phyloP scores from a whole-genome alignment of 2,888 invertebrate genomes.

The Tipula confusa region DNA sequence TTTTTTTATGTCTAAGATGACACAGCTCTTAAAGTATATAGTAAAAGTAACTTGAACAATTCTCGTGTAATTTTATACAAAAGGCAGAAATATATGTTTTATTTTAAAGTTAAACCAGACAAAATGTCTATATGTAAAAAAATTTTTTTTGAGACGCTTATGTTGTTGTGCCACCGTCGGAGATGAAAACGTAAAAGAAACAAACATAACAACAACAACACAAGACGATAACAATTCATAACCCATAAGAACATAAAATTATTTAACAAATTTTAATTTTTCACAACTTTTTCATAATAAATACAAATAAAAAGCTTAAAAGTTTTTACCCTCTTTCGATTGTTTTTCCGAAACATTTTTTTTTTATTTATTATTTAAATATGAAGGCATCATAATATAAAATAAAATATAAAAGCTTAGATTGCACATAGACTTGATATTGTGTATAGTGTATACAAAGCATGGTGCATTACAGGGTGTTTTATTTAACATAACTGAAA shows the following conservation, averaged over 20 bases:
- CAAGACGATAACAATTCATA: neutral
- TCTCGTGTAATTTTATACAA: neutral
- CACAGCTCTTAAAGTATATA: neutral
- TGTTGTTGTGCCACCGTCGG: neutral
- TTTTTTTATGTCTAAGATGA: neutral
- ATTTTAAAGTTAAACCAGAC: neutral
- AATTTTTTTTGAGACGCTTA: neutral
- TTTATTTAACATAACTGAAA: too few species aligned
- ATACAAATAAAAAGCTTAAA: constrained; percentile 20
- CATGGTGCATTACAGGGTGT: too few species aligned
- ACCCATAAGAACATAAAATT: neutral
- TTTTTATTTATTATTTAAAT: constrained; percentile 12
- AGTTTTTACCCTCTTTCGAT: constrained; percentile 15
- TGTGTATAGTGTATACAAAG: too few species aligned
- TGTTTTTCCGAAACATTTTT: neutral
- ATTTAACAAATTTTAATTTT: constrained; percentile 20
- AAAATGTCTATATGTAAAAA: neutral
- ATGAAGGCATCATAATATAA: neutral
- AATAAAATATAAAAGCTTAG: neutral
- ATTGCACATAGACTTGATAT: neutral
- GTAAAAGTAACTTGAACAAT: neutral
- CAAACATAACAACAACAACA: too few species aligned
- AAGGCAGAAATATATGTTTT: neutral
- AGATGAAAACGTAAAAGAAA: neutral
- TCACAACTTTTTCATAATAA: constrained; percentile 8